Percentiles rank a stretch among this genome's conserved stretches.
These are phyloP conservation scores for Talpa occidentalis DNA, from an alignment of 2,113 vertebrate species.

Conservation along the genomic window DNA sequence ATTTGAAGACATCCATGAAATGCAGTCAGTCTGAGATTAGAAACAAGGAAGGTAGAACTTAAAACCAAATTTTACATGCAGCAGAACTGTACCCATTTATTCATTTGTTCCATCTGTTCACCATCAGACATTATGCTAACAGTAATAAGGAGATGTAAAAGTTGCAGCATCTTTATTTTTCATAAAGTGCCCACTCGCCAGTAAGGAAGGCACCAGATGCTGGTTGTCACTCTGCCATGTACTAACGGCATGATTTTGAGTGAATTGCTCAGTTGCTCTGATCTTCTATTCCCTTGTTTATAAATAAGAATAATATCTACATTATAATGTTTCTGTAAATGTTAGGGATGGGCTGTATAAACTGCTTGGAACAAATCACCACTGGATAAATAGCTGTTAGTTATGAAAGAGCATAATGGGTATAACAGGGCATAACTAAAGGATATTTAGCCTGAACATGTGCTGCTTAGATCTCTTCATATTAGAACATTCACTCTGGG, in stretches of 20 bases:
- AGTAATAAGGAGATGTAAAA: background rate
- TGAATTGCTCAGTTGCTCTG: background rate
- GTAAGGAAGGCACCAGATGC: background rate
- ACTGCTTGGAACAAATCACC: background rate
- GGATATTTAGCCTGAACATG: background rate
- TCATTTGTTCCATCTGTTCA: background rate
- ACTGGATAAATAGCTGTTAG: background rate
- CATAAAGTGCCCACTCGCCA: background rate
- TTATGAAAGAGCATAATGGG: background rate
- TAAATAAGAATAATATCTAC: background rate
- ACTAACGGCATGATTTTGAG: background rate
- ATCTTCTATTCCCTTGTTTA: background rate
- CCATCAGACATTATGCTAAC: background rate
- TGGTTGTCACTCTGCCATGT: background rate
- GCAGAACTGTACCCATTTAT: background rate
- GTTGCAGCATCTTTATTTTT: background rate
- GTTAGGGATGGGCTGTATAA: background rate
- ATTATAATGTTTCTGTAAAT: background rate
- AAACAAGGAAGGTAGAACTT: background rate
- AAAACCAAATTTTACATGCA: slow-evolving; percentile 3
- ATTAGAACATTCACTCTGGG: background rate
- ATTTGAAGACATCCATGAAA: slow-evolving; percentile 1
- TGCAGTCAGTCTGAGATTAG: background rate
- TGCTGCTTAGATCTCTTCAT: background rate
- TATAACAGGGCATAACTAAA: too few species aligned